These are phyloP conservation scores for Drosophila ezoana DNA, from an alignment of 2,888 invertebrate species.

Conservation along the genomic window DNA sequence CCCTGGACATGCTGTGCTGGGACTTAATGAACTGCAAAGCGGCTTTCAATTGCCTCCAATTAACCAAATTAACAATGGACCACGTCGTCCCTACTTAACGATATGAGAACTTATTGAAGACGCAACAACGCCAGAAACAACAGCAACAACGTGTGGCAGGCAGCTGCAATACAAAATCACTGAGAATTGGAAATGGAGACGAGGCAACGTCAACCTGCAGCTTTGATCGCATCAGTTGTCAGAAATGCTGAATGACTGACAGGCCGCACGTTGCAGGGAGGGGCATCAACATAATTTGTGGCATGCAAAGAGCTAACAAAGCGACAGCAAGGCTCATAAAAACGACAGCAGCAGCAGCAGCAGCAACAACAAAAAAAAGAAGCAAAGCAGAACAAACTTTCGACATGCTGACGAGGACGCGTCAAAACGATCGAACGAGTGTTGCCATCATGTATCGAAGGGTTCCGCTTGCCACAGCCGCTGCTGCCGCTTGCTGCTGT, in stretches of 20 bases:
- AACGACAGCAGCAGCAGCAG: conserved; percentile 26
- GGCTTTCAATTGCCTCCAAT: conserved; percentile 79
- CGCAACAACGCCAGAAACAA: conserved; percentile 3
- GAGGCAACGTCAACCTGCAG: conserved; percentile 41
- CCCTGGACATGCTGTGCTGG: conserved; percentile 29
- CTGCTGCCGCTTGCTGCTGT: conserved; percentile 12
- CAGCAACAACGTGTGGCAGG: conserved; percentile 4
- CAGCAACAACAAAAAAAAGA: conserved; percentile 14
- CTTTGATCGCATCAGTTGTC: conserved; percentile 49
- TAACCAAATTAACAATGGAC: conserved; percentile 78
- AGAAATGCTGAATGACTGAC: conserved; percentile 53
- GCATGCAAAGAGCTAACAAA: conserved; percentile 80
- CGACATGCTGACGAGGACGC: conserved; percentile 73
- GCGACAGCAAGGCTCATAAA: conserved; percentile 55
- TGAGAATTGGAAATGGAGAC: conserved; percentile 13
- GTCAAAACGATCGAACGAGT: conserved; percentile 75
- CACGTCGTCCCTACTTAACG: conserved; percentile 49
- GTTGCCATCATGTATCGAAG: conserved; percentile 41
- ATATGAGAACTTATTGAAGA: conserved; percentile 53
- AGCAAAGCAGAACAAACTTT: conserved; percentile 42
- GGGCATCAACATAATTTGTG: conserved; percentile 71
- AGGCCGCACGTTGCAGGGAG: conserved; percentile 25
- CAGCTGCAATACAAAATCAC: conserved; percentile 45
- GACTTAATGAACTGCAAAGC: conserved; percentile 79
- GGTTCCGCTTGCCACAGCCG: conserved; percentile 26